A percentile compares a stretch with the other conserved stretches of the same genome.
Evolutionary conservation across 1,140 invertebrate genomes (phyloP).

Genomic region (Nasonia longicornis): DNA sequence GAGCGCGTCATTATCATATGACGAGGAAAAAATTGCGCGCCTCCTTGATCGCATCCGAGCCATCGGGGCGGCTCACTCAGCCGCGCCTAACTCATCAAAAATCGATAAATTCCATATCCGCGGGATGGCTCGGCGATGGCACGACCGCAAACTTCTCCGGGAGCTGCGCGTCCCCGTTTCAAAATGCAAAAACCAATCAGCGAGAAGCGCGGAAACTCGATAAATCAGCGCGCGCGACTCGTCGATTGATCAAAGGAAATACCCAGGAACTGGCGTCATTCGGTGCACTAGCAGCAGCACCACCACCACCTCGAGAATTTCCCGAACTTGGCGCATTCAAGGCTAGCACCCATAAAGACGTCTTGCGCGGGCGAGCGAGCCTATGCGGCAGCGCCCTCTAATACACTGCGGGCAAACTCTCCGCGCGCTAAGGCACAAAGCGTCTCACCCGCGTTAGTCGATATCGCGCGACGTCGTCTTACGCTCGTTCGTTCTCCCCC

Average conservation of each 20-base stretch:
- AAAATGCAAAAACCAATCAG: conserved; percentile 36
- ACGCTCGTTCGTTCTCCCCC: background rate
- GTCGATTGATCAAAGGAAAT: conserved; percentile 35
- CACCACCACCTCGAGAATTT: conserved; percentile 16
- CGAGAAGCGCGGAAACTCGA: background rate
- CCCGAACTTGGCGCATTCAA: conserved; percentile 18
- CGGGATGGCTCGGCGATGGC: background rate
- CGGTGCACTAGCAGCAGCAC: background rate
- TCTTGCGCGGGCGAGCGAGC: background rate
- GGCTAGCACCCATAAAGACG: conserved; percentile 21
- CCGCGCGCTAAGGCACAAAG: conserved; percentile 23
- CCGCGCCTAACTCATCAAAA: background rate
- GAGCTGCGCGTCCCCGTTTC: background rate
- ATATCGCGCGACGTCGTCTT: background rate
- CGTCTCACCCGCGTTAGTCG: background rate
- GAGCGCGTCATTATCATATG: background rate
- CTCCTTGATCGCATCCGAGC: no score
- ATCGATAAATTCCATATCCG: background rate
- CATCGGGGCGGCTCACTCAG: background rate
- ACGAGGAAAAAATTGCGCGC: background rate
- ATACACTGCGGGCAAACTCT: background rate
- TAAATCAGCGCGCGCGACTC: conserved; percentile 29
- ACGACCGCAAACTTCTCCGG: background rate
- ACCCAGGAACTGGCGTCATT: background rate
- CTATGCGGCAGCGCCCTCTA: background rate